Conservation (phyloP, 1,140 invertebrate genomes). For the Scaptomyza hsui region DNA sequence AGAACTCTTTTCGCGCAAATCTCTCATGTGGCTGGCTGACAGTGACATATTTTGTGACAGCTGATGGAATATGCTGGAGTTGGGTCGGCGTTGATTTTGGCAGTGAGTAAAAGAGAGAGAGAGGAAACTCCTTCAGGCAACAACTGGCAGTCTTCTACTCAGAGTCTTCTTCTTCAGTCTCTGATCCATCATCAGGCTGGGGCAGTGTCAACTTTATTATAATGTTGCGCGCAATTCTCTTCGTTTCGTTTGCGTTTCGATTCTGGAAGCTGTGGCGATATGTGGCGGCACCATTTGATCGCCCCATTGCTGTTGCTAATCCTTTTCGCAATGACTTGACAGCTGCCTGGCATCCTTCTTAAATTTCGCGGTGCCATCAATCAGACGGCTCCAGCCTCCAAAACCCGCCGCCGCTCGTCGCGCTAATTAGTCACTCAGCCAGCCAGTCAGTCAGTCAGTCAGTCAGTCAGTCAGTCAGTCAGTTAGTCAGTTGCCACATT, state of each 20-base stretch:
- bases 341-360: slow-evolving; percentile 80
- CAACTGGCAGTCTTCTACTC: slow-evolving; percentile 3
- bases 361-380: slow-evolving; percentile 84
- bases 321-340: slow-evolving; percentile 84
- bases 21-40: slow-evolving; percentile 76
- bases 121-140: background rate
- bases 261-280: slow-evolving; percentile 65
- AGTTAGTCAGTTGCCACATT: slow-evolving; percentile 30
- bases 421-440: slow-evolving; percentile 75
- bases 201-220: slow-evolving; percentile 79
- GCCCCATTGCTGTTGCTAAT: slow-evolving; percentile 66
- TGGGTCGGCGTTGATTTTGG: slow-evolving; percentile 53
- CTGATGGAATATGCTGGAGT: slow-evolving; percentile 81
- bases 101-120: background rate
- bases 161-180: slow-evolving; percentile 25
- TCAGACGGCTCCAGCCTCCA: slow-evolving; percentile 52
- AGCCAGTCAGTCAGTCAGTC: slow-evolving; percentile 13
- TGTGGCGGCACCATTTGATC: slow-evolving; percentile 80
- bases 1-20: slow-evolving; percentile 66
- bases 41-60: slow-evolving; percentile 84
- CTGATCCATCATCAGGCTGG: slow-evolving; percentile 72
- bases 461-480: background rate
- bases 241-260: background rate
- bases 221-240: slow-evolving; percentile 19
- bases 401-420: slow-evolving; percentile 47